Base-by-base conservation (phyloP, 2,888 invertebrate genomes). In the Cheilosia soror region DNA sequence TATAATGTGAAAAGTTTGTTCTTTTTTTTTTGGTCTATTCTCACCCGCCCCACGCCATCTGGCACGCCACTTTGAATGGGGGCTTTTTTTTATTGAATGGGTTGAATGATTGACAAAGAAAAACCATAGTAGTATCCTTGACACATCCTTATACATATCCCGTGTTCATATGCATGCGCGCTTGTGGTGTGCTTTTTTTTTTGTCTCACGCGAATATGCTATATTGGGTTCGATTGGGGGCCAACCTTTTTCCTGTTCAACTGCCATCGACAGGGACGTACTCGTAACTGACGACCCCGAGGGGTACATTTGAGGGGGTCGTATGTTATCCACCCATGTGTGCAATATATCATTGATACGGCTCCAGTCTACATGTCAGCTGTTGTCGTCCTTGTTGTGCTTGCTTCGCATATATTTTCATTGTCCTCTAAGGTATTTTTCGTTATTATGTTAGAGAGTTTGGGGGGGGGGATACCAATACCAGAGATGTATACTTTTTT, bases 341-440 rank as follows among this genome's bases (percentile, higher is more conserved):
- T 77, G 72, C 81, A 81, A 85, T 85, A 81, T 85, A 85, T 85
- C 85, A 85, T 73, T 85, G 81, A 81, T 85, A 76, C 85, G 63
- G 55, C 66, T 72, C 71, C 81, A 57, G 76, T 81, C 76, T 85
- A 72, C 85, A 77, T 81, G 81, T 85, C 81, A 81, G 85, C 81
- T 85, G 85, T 72, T 77, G 76, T 77, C 85, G 72, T 85, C 77
- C 71, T 57, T 62, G 76, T 81, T 84, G 58, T 79, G 63, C 58
- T 60, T 69, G 79, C 69, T 44, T 84, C 62, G 37, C 42, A 75
- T 79, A 73, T 73, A 72, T 66, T 66, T 66, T 78, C 51, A 25
- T 60, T 47, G 53, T 55, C 55, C 44, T 66, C 47, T 25, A 57
- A 72, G 58, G 72, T 58, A 49, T 49, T 68, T 60, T 73, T 29